Evolutionary conservation across 1,140 invertebrate species (phyloP), one percentile per base, ranked within the genome.

Genomic region (Aphaenogaster ashmeadi): DNA sequence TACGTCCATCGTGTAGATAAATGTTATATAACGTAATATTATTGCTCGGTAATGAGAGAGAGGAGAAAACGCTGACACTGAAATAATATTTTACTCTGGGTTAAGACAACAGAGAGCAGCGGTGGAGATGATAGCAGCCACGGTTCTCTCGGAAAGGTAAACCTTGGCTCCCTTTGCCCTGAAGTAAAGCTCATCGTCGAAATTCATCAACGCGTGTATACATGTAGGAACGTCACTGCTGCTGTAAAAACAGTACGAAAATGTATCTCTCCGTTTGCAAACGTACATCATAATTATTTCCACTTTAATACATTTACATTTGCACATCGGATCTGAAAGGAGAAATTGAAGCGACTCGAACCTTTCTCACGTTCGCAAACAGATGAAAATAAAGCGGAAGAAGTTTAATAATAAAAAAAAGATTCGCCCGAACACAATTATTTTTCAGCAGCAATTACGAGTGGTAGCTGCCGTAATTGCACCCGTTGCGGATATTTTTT

Each of bases 11-110:
- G 3, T 56, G 64, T 56, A 71, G 64, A 13, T 56, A 71, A 81
- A 71, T 77, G 9, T 77, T 85, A 62, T 18, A 72, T n/a, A 33
- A 77, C 8, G 33, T 50, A 62, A 84, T 84, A 84, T 74, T 50
- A 60, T 75, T 21, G 69, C 41, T 47, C 41, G 3, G 38, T 75
- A 84, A 74, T 84, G 66, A 58, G n/a, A 44, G n/a, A 69, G 66
- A 69, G 50, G 66, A 69, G 38, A 72, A 47, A 50, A 36, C 18
- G 41, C 54, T 47, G 67, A 60, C 56, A 84, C 54, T 75, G 27
- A 62, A 84, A 84, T 62, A 84, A 84, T 75, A 84, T 84, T 75
- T 62, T 75, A 60, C 56, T 84, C 54, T 21, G 33, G 58, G 60
- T 67, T 86, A 78, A 86, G 27, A 44, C 58, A 66, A 86, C 60